A percentile compares a stretch with the other conserved stretches of the same genome.
These are phyloP conservation scores for Grammomys dolichurus DNA, from an alignment of 2,113 vertebrate species.

Conservation along the genomic window DNA sequence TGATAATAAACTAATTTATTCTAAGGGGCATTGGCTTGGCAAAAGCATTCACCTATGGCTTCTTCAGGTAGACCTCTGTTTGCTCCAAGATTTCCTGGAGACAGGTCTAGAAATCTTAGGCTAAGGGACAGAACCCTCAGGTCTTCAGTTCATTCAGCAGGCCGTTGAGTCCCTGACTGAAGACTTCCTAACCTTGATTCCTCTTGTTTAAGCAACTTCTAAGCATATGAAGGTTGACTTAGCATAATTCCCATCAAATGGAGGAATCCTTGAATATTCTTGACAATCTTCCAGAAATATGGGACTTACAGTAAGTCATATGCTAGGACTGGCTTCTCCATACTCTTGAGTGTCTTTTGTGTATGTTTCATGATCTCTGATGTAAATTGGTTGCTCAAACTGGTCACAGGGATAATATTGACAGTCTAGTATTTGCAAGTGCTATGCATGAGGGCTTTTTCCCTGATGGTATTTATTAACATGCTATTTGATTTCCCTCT, in stretches of 20 bases:
- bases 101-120: neutral
- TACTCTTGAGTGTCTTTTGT: neutral
- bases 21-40: neutral
- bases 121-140: neutral
- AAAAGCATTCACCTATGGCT: neutral
- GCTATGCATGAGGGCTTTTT: neutral
- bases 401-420: neutral
- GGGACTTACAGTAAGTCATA: neutral
- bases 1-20: conserved; percentile 26
- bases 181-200: neutral
- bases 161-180: neutral
- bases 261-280: neutral
- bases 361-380: neutral
- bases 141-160: neutral
- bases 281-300: neutral
- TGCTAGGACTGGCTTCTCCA: neutral
- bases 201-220: neutral
- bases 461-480: neutral
- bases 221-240: neutral
- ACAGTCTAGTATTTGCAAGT: neutral
- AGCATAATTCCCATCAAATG: neutral
- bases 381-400: conserved; percentile 11
- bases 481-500: neutral
- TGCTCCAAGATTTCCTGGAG: neutral
- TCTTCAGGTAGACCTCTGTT: neutral